phyloP scores from a whole-genome alignment of 2,797 vertebrate genomes.

The Peromyscus melanophrys region DNA sequence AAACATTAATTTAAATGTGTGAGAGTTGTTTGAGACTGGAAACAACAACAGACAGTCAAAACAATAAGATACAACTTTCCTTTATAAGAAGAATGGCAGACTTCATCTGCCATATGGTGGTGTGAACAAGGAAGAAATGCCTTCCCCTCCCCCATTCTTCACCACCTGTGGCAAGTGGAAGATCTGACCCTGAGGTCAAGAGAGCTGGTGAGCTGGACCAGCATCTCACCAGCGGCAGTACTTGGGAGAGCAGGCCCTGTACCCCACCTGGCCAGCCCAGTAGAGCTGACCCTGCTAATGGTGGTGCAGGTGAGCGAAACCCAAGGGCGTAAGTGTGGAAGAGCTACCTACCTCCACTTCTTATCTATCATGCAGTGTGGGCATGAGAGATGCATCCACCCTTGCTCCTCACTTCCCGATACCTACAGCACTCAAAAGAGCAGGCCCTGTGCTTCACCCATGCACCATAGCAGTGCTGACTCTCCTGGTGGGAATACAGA shows the following conservation, averaged over 20 bases:
- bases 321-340: not conserved
- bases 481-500: not conserved
- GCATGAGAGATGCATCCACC: not conserved
- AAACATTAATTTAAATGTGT: conserved; percentile 54
- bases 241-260: not conserved
- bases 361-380: not conserved
- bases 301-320: not conserved
- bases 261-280: not conserved
- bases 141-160: not conserved
- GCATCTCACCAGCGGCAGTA: not conserved
- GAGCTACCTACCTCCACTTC: not conserved
- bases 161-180: not conserved
- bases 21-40: not conserved
- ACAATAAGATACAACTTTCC: not conserved
- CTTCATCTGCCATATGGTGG: not conserved
- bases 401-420: not conserved
- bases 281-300: not conserved
- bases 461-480: not conserved
- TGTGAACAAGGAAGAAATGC: not conserved
- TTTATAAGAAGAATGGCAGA: not conserved
- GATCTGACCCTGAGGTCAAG: not conserved
- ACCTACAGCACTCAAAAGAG: not conserved
- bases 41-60: not conserved
- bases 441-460: not conserved
- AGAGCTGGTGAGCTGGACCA: not conserved